phyloP scores from a whole-genome alignment of 2,888 invertebrate species.

The Tortricodes alternella region DNA sequence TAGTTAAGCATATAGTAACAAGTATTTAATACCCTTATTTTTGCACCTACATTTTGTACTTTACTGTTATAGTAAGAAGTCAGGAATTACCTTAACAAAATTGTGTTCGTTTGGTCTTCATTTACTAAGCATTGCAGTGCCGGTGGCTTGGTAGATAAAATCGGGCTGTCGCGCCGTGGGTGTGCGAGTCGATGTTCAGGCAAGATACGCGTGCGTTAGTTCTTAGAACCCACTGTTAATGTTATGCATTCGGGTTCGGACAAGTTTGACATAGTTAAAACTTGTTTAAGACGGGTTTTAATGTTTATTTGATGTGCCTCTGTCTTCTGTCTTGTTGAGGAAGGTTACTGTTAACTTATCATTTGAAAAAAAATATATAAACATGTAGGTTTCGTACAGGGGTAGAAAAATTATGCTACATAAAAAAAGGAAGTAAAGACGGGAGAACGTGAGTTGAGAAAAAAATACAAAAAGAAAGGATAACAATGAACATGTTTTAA shows the following conservation, averaged over 20 bases:
- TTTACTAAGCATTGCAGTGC: background rate
- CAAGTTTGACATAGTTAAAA: conserved; percentile 10
- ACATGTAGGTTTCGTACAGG: too few relatives aligned
- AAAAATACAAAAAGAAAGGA: too few relatives aligned
- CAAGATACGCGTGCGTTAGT: conserved; percentile 13
- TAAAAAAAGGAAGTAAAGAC: too few relatives aligned
- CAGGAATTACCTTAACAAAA: background rate
- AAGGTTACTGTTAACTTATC: background rate
- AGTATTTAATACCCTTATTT: background rate
- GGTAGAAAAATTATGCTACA: too few relatives aligned
- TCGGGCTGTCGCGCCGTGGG: conserved; percentile 33
- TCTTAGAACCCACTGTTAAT: conserved; percentile 19
- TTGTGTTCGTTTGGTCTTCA: background rate
- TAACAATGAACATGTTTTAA: too few relatives aligned
- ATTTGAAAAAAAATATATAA: background rate
- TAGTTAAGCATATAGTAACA: conserved; percentile 4
- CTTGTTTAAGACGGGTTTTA: conserved; percentile 6
- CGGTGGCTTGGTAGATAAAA: conserved; percentile 33
- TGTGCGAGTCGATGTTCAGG: conserved; percentile 31
- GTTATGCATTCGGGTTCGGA: conserved; percentile 19
- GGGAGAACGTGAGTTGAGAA: too few relatives aligned
- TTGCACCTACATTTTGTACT: background rate
- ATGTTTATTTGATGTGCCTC: background rate
- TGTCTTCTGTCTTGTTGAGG: background rate
- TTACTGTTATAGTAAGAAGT: background rate